Evolutionary conservation across 2,888 invertebrate genomes (phyloP).

Genomic region (Eutolmus rufibarbis): DNA sequence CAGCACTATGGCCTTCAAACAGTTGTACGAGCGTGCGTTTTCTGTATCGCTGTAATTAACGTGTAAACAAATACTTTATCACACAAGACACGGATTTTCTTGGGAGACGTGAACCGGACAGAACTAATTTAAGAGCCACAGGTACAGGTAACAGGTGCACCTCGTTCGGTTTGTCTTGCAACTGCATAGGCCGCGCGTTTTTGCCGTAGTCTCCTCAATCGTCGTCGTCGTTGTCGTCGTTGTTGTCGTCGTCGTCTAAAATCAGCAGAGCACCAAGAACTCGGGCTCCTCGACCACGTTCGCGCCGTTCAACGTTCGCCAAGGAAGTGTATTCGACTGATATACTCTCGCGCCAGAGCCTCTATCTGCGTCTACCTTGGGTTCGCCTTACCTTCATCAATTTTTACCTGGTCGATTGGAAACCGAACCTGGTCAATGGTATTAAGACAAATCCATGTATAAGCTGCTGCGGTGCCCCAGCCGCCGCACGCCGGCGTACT

Average conservation of each 20-base stretch:
- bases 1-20: background rate
- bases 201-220: background rate
- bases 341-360: background rate
- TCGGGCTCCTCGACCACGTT: background rate
- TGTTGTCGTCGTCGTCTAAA: background rate
- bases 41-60: background rate
- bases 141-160: conserved; percentile 26
- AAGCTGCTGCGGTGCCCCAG: background rate
- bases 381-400: conserved; percentile 11
- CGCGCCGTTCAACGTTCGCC: conserved; percentile 10
- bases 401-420: conserved; percentile 32
- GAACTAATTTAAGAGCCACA: conserved; percentile 15
- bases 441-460: conserved; percentile 11
- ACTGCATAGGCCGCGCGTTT: background rate
- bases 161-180: background rate
- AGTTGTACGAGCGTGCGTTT: conserved; percentile 1
- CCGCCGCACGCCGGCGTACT: background rate
- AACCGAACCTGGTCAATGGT: conserved; percentile 25
- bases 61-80: conserved; percentile 33
- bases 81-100: conserved; percentile 10
- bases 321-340: conserved; percentile 14
- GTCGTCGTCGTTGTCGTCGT: too few species aligned
- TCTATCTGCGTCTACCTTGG: background rate
- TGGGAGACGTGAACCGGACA: background rate
- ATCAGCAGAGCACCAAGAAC: background rate